phyloP scores from a whole-genome alignment of 2,113 vertebrate genomes.

The Sapajus apella region DNA sequence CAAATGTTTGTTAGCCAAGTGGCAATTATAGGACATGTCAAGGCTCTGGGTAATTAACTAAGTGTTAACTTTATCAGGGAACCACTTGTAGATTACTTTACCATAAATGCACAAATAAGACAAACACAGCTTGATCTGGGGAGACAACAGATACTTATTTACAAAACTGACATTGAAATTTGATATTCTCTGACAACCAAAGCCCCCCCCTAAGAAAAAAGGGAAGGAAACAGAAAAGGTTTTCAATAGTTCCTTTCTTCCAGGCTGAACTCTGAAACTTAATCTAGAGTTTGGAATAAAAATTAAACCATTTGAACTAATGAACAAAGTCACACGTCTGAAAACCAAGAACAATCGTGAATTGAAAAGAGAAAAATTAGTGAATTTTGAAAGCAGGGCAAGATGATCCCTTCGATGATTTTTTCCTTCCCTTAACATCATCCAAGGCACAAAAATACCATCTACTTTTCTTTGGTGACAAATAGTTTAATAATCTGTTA shows the following conservation, averaged over 20 bases:
- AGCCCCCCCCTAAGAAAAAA: background rate
- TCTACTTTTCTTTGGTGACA: slow-evolving; percentile 55
- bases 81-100: slow-evolving; percentile 77
- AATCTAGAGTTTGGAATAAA: slow-evolving; percentile 71
- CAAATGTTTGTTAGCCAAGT: slow-evolving; percentile 81
- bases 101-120: slow-evolving; percentile 74
- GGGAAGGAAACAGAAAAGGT: background rate
- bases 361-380: slow-evolving; percentile 35
- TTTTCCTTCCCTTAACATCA: background rate
- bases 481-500: slow-evolving; percentile 62
- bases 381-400: slow-evolving; percentile 25
- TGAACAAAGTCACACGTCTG: slow-evolving; percentile 38
- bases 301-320: slow-evolving; percentile 66
- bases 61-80: slow-evolving; percentile 84
- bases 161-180: slow-evolving; percentile 77
- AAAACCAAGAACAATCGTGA: slow-evolving; percentile 35
- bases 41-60: slow-evolving; percentile 84
- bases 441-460: slow-evolving; percentile 34
- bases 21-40: slow-evolving; percentile 82
- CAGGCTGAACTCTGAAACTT: slow-evolving; percentile 37
- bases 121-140: slow-evolving; percentile 69
- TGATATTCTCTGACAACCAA: slow-evolving; percentile 71
- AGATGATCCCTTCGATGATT: slow-evolving; percentile 4
- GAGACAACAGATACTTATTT: slow-evolving; percentile 71
- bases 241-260: slow-evolving; percentile 68